Evolutionary conservation across 2,113 vertebrate species (phyloP).

Genomic region (Microtus richardsoni): DNA sequence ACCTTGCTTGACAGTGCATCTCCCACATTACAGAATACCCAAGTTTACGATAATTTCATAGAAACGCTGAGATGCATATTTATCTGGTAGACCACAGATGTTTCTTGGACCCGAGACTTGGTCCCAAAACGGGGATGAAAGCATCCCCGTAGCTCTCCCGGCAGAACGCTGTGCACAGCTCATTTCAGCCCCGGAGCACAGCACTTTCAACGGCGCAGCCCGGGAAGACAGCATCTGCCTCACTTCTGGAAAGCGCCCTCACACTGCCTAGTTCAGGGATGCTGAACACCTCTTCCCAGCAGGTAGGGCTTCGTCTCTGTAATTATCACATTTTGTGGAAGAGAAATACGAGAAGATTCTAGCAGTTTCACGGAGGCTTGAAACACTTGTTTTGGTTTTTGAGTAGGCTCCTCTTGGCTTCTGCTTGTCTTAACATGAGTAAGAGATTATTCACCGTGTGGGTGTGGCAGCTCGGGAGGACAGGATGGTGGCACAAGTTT

Average conservation of each 20-base stretch:
- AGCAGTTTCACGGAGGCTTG: constrained; percentile 33
- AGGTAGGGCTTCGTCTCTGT: background rate
- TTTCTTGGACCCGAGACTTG: constrained; percentile 43
- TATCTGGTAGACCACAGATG: background rate
- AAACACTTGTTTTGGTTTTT: constrained; percentile 47
- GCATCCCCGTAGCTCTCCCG: background rate
- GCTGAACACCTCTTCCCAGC: background rate
- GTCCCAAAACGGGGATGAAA: background rate
- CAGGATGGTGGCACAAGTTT: background rate
- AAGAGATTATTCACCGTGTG: constrained; percentile 70
- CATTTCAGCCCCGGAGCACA: background rate
- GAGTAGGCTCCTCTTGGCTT: constrained; percentile 69
- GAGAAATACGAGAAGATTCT: constrained; percentile 17
- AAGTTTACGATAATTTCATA: background rate
- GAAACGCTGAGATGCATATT: background rate
- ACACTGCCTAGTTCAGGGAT: background rate
- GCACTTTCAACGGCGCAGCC: background rate
- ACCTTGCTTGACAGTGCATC: background rate
- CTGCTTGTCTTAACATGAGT: constrained; percentile 41
- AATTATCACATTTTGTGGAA: background rate
- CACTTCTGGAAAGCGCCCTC: background rate
- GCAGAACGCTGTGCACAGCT: background rate
- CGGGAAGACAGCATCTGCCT: background rate
- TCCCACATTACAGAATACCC: background rate
- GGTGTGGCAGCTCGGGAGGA: constrained; percentile 50